Evolutionary conservation across 2,797 vertebrate species (phyloP), one percentile per base, ranked within the genome.

Genomic region (Takifugu ocellatus): DNA sequence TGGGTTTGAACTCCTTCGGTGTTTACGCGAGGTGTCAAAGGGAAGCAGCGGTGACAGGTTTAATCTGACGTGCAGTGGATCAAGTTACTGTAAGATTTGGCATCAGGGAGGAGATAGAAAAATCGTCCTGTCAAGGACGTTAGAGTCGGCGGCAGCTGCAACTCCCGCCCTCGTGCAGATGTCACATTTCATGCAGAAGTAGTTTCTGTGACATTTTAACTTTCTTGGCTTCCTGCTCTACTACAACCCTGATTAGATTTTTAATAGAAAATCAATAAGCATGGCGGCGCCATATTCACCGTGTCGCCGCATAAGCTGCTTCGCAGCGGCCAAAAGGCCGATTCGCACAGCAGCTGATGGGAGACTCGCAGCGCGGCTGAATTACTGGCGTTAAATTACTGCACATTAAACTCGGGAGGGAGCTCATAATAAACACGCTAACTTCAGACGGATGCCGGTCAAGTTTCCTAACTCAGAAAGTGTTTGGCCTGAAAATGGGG

Each of bases 31-130:
- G 33, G 11, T 33, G 33, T 33, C 33, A 33, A 9, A 33, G 3
- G 8, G 27, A 29, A 29, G 27, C 2, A 7, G 2, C 4, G 7
- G 2, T 2, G 33, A 21, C 33, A 48, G 56, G 74, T 62, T 63
- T 53, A 54, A 81, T 78, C 77, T 64, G 8, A 26, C 31, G 33
- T 42, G 56, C 17, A 68, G 39, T 49, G 17, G 44, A 25, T 66
- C 54, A n/a, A 49, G 26, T 70, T 54, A 54, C 33, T 70, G 36
- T 65, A 54, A 56, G 50, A 52, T 58, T 48, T 33, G 17, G 31
- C n/a, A 16, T n/a, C 56, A 50, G 49, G 71, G 15, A 61, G 50
- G 11, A 27, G 46, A 48, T 50, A 25, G 31, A 66, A 29, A 66
- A 52, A 25, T 54, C 56, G 51, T 43, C 50, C 57, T 25, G 47